These are phyloP conservation scores for Papilio gigon DNA, from an alignment of 2,888 invertebrate genomes.

Conservation along the genomic window DNA sequence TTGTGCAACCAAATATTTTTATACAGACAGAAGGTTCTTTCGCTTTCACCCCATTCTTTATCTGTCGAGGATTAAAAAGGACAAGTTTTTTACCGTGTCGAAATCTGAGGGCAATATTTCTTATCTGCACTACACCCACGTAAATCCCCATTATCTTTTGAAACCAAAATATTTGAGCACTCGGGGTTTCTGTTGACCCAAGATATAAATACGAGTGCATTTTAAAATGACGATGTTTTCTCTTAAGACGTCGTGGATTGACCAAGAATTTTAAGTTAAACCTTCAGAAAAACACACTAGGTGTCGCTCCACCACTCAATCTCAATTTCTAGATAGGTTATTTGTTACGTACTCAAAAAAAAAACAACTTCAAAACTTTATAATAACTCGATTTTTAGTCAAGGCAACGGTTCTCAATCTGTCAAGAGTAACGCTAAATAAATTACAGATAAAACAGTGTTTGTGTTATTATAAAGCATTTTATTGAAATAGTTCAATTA, in stretches of 20 bases:
- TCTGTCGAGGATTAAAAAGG: slow-evolving; percentile 62
- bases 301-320: no score
- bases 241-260: neutral
- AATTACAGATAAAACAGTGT: no score
- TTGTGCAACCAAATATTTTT: neutral
- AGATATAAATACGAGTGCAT: slow-evolving; percentile 19
- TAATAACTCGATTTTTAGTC: neutral
- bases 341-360: no score
- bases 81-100: slow-evolving; percentile 55
- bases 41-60: slow-evolving; percentile 41
- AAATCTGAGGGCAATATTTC: slow-evolving; percentile 56
- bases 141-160: slow-evolving; percentile 56
- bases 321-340: no score
- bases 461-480: no score
- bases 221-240: slow-evolving; percentile 7
- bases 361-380: no score
- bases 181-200: slow-evolving; percentile 47
- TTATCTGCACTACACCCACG: slow-evolving; percentile 59
- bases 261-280: neutral
- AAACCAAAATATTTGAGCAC: slow-evolving; percentile 70
- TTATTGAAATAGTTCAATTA: no score
- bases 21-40: neutral
- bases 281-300: no score
- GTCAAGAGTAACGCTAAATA: no score
- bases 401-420: no score